A percentile compares a stretch with the other conserved stretches of the same genome.
Conservation (phyloP, 2,888 invertebrate species). For the Noctua janthe region DNA sequence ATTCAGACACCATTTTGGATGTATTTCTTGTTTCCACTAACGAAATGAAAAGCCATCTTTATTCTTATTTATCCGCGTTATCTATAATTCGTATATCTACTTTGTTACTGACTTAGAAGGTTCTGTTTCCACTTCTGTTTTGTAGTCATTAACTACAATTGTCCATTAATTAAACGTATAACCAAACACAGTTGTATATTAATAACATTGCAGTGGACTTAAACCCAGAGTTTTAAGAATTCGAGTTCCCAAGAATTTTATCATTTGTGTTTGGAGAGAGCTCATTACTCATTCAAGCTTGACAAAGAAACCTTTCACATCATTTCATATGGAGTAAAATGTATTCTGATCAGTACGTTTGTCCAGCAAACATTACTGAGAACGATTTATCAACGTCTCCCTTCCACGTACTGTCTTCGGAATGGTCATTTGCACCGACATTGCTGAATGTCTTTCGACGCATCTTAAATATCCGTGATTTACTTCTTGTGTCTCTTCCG, state of each 20-base stretch:
- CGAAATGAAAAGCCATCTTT: constrained; percentile 24
- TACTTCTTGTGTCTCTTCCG: constrained; percentile 51
- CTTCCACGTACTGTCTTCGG: constrained; percentile 70
- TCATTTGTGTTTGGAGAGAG: constrained; percentile 55
- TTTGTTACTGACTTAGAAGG: constrained; percentile 21
- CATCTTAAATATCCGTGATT: constrained; percentile 71
- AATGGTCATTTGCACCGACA: constrained; percentile 73
- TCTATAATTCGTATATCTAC: constrained; percentile 26
- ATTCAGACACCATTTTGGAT: constrained; percentile 33
- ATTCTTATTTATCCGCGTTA: constrained; percentile 35
- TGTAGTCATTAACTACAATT: constrained; percentile 24
- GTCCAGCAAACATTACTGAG: constrained; percentile 63
- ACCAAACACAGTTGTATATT: constrained; percentile 20
- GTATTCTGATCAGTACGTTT: constrained; percentile 64
- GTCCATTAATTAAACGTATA: constrained; percentile 21
- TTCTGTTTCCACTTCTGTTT: constrained; percentile 23
- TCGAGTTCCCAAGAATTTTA: constrained; percentile 52
- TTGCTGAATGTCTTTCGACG: constrained; percentile 70
- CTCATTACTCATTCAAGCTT: constrained; percentile 64
- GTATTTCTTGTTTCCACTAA: constrained; percentile 29
- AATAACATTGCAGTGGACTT: constrained; percentile 31
- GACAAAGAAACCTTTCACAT: constrained; percentile 65
- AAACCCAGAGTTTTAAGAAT: constrained; percentile 36
- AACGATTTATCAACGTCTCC: constrained; percentile 74
- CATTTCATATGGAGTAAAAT: constrained; percentile 64